Conservation (phyloP, 2,888 invertebrate species). For the Lepas anatifera region DNA sequence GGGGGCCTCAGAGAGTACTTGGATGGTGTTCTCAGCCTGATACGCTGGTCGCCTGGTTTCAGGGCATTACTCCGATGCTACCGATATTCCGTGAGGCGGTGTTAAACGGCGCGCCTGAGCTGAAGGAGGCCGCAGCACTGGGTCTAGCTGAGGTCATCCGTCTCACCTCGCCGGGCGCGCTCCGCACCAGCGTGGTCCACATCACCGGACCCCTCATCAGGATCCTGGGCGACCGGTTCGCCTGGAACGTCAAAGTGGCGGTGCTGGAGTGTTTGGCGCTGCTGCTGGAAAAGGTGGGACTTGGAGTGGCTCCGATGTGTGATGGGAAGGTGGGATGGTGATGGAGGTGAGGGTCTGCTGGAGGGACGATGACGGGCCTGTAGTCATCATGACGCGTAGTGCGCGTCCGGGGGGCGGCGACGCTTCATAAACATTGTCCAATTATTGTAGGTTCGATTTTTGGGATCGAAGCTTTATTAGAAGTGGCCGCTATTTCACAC, state of each 20-base stretch:
- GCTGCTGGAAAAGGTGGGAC: slow-evolving; percentile 68
- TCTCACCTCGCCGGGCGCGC: slow-evolving; percentile 68
- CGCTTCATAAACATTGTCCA: too few species aligned
- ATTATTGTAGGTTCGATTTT: too few species aligned
- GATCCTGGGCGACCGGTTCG: slow-evolving; percentile 82
- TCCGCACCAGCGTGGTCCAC: slow-evolving; percentile 91
- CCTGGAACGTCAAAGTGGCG: slow-evolving; percentile 86
- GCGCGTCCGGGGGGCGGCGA: too few species aligned
- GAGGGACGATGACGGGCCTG: too few species aligned
- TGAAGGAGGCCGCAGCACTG: slow-evolving; percentile 89
- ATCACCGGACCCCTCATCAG: slow-evolving; percentile 97
- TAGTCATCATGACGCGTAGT: too few species aligned
- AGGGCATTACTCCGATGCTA: slow-evolving; percentile 79
- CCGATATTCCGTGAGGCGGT: slow-evolving; percentile 94
- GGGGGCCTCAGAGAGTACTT: too few species aligned
- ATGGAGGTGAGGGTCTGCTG: too few species aligned
- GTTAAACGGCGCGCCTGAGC: slow-evolving; percentile 84
- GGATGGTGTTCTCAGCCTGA: too few species aligned
- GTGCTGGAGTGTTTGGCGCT: slow-evolving; percentile 87
- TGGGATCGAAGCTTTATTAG: too few species aligned
- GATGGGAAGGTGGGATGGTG: too few species aligned
- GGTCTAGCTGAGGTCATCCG: slow-evolving; percentile 74
- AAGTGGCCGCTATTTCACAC: too few species aligned
- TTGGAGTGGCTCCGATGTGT: background rate
- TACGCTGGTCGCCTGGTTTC: too few species aligned